Evolutionary conservation across 2,113 vertebrate species (phyloP).

Genomic region (Prunella himalayana): DNA sequence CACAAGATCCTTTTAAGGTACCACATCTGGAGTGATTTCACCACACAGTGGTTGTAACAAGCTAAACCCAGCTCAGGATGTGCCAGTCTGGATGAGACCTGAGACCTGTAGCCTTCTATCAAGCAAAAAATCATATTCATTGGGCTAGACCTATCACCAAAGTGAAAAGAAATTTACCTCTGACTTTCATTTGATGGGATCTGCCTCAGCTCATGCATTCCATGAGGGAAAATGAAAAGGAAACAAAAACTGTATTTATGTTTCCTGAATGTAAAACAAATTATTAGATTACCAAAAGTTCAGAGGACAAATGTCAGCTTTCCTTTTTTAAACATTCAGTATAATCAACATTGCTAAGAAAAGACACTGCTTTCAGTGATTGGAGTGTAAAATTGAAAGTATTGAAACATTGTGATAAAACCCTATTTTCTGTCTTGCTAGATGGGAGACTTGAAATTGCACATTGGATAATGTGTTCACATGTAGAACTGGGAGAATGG

Average conservation of each 20-base stretch:
- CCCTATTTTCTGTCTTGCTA: background rate
- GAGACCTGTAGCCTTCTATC: background rate
- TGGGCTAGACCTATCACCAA: background rate
- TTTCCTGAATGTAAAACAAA: background rate
- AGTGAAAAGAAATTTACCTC: background rate
- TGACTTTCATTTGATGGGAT: background rate
- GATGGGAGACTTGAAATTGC: background rate
- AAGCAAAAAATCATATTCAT: background rate
- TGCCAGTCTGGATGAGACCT: background rate
- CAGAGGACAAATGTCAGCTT: background rate
- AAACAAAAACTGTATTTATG: background rate
- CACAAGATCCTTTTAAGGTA: background rate
- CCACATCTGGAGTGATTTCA: background rate
- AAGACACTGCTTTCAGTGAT: background rate
- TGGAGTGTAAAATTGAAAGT: background rate
- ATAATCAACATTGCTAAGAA: background rate
- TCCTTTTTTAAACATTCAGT: background rate
- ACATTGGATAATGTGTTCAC: background rate
- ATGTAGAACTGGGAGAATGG: background rate
- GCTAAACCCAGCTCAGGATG: background rate
- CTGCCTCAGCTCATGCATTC: background rate
- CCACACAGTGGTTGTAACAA: background rate
- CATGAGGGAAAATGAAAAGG: background rate
- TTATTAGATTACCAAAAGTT: background rate
- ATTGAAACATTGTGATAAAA: background rate